These are phyloP conservation scores for Phoxinus dragarum DNA, from an alignment of 2,797 vertebrate genomes.

Conservation along the genomic window DNA sequence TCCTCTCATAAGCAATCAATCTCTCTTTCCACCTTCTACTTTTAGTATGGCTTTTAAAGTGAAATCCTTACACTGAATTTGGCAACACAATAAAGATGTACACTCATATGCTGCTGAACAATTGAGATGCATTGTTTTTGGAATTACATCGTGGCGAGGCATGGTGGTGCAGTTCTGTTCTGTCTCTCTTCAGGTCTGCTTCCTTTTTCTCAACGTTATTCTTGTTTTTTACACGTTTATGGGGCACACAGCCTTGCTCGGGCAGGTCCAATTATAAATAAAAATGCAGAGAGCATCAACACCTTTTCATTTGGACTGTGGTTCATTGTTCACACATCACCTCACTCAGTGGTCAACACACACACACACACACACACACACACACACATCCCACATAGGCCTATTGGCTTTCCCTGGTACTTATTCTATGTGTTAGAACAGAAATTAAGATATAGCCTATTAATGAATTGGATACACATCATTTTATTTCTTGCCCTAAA, in stretches of 20 bases:
- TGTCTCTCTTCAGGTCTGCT: conserved; percentile 9
- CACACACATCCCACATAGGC: neutral
- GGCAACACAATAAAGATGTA: neutral
- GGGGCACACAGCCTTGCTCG: neutral
- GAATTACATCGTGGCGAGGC: neutral
- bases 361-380: neutral
- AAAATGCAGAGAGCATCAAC: neutral
- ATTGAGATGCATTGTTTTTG: neutral
- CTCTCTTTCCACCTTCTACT: neutral
- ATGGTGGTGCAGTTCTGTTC: neutral
- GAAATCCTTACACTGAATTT: neutral
- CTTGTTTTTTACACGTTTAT: neutral
- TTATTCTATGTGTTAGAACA: neutral
- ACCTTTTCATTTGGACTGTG: conserved; percentile 26
- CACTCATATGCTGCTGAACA: neutral
- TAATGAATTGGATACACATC: neutral
- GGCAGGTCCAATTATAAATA: conserved; percentile 23
- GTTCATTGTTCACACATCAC: conserved; percentile 26
- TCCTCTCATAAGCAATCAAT: conserved; percentile 21
- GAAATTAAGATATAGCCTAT: conserved; percentile 6
- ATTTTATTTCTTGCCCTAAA: conserved; percentile 12
- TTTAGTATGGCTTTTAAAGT: conserved; percentile 1
- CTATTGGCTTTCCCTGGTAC: neutral
- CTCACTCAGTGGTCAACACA: neutral
- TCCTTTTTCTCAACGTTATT: neutral